Percentiles rank a stretch among this genome's conserved stretches.
Conservation (phyloP, 2,888 invertebrate species). For the Orthosia gracilis region DNA sequence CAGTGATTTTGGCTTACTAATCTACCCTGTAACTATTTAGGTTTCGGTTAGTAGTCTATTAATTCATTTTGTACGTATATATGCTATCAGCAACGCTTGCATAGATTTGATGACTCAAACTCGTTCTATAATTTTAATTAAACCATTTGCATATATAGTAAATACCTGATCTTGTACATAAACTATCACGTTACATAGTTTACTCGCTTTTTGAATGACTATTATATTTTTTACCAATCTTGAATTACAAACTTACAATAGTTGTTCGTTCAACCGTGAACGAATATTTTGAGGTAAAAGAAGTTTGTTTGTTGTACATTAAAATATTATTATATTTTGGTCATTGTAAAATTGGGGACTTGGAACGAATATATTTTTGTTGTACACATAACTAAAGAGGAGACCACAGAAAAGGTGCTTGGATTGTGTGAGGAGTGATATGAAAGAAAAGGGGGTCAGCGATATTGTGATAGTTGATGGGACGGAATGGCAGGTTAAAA, state of each 20-base stretch:
- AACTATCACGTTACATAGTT: slow-evolving; percentile 30
- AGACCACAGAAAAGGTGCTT: too few relatives aligned
- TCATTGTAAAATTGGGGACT: not conserved
- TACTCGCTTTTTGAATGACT: slow-evolving; percentile 39
- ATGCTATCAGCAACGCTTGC: not conserved
- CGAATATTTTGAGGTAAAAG: not conserved
- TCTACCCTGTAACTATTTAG: too few relatives aligned
- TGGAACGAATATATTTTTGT: not conserved
- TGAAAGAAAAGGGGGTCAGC: too few relatives aligned
- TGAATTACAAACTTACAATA: slow-evolving; percentile 45
- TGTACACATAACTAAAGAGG: not conserved
- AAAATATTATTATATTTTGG: not conserved
- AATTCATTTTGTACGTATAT: not conserved
- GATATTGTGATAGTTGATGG: too few relatives aligned
- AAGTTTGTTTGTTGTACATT: not conserved
- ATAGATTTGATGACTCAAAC: not conserved
- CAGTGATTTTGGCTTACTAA: not conserved
- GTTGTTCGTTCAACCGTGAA: slow-evolving; percentile 28
- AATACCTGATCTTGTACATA: not conserved
- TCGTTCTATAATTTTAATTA: not conserved
- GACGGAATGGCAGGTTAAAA: too few relatives aligned
- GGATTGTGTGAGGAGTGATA: too few relatives aligned
- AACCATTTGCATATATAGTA: slow-evolving; percentile 3
- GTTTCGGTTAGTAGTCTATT: not conserved
- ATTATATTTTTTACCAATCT: slow-evolving; percentile 39